These are phyloP conservation scores for Hydractinia echinata DNA, from an alignment of 30 jellyfish, hydroid and myxozoan genomes.

Conservation along the genomic window DNA sequence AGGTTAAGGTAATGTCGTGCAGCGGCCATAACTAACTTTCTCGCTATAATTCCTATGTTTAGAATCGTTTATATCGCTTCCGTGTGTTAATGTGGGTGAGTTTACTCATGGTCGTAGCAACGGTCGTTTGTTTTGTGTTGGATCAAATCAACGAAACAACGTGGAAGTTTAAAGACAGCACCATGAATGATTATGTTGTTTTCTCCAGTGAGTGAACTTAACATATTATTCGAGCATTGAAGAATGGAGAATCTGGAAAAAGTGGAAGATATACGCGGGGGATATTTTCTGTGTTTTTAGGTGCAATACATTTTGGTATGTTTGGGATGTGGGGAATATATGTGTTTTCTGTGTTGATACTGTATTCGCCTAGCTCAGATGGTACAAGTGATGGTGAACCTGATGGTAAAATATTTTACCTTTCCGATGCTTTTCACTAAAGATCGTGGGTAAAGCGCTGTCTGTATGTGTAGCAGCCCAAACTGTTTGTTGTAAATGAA, in stretches of 20 bases:
- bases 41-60: too few relatives aligned
- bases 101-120: constrained; percentile 57
- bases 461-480: too few relatives aligned
- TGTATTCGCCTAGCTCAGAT: constrained; percentile 67
- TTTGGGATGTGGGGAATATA: constrained; percentile 91
- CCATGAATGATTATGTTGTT: constrained; percentile 70
- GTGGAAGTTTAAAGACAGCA: constrained; percentile 93
- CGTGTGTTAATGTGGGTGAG: constrained; percentile 90
- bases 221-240: neutral
- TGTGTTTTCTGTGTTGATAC: constrained; percentile 71
- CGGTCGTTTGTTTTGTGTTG: constrained; percentile 80
- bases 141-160: constrained; percentile 95
- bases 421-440: too few relatives aligned
- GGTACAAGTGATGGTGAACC: neutral
- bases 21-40: too few relatives aligned
- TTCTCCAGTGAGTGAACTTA: constrained; percentile 69
- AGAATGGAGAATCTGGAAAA: too few relatives aligned
- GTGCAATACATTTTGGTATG: constrained; percentile 96
- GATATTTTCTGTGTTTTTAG: constrained; percentile 18
- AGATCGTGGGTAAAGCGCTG: too few relatives aligned
- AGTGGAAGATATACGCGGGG: neutral
- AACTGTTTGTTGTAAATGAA: too few relatives aligned
- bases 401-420: neutral
- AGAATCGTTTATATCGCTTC: constrained; percentile 90
- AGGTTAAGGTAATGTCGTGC: too few relatives aligned